These are phyloP conservation scores for Helarctos malayanus DNA, from an alignment of 2,797 vertebrate species.

Conservation along the genomic window DNA sequence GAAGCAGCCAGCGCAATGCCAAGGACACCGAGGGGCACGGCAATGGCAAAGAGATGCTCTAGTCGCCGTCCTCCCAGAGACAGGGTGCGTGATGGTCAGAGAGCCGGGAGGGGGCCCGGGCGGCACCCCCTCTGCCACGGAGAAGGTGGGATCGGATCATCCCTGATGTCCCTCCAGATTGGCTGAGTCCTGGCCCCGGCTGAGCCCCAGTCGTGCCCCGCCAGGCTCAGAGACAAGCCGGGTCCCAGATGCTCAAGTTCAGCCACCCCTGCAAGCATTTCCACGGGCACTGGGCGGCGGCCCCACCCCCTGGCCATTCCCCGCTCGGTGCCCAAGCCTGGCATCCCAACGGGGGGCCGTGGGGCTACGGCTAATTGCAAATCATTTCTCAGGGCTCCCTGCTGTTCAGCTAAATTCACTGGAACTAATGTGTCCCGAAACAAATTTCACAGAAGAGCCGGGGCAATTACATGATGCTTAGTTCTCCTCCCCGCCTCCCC, in stretches of 20 bases:
- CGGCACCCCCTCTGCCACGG: background rate
- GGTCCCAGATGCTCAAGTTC: background rate
- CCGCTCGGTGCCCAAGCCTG: background rate
- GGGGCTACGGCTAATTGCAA: constrained; percentile 85
- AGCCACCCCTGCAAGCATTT: background rate
- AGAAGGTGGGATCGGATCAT: background rate
- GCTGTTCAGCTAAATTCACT: constrained; percentile 86
- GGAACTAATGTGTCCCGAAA: constrained; percentile 85
- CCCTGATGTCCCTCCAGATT: background rate
- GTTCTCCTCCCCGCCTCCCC: constrained; percentile 46
- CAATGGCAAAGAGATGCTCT: background rate
- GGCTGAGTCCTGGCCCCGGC: background rate
- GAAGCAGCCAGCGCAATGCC: background rate
- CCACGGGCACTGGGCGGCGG: background rate
- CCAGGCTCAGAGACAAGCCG: background rate
- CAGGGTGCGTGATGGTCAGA: fast-evolving
- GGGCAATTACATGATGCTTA: constrained; percentile 81
- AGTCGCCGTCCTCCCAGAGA: fast-evolving
- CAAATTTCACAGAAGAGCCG: constrained; percentile 84
- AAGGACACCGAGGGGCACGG: background rate
- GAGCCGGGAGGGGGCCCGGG: fast-evolving
- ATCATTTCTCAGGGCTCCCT: constrained; percentile 83
- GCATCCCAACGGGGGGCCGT: constrained; percentile 55
- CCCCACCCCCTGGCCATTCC: constrained; percentile 59
- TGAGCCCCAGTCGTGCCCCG: fast-evolving